Evolutionary conservation across 2,113 vertebrate genomes (phyloP), one percentile per base, ranked within the genome.

Genomic region (Saguinus midas): DNA sequence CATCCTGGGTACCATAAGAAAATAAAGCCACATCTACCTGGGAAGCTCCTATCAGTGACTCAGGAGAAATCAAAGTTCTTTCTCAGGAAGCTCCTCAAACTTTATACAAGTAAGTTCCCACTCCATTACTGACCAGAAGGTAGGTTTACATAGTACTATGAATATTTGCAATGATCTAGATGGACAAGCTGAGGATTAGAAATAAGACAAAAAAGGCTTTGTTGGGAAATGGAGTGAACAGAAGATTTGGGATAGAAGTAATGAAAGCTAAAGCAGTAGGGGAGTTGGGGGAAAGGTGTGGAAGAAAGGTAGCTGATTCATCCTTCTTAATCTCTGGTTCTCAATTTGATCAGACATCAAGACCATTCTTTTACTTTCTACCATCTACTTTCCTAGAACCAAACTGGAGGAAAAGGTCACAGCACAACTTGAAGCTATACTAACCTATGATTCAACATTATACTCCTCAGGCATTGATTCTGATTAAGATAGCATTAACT

Each of bases 11-110:
- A 50, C 79, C 92, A 35, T 93, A 89, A 79, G 95, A 93, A 85
- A 90, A 93, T 91, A 94, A 83, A 94, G 85, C 90, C 13, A 13
- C 80, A 6, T 97, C 79, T 87, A 90, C 92, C 94, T 61, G 72
- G 91, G 91, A 76, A 21, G 96, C 75, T 90, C 95, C 76, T 84
- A 37, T 5, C 20, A 0, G 90, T 90, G 86, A 95, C 70, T 78
- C 95, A 1, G 87, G 92, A 93, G 86, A 97, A 98, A 94, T 35
- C 16, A 93, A 96, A 98, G 90, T 93, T 72, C 84, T 48, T 78
- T 78, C 8, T 17, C 27, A 32, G 27, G 27, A 48, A 27, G 43
- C 75, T 78, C 75, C 29, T 48, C 27, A 48, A 48, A 48, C 43
- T 78, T 45, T 32, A 48, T 48, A 27, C 43, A 75, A 78, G 32